Evolutionary conservation across 2,797 vertebrate genomes (phyloP).

Genomic region (Hoplostethus mediterraneus): DNA sequence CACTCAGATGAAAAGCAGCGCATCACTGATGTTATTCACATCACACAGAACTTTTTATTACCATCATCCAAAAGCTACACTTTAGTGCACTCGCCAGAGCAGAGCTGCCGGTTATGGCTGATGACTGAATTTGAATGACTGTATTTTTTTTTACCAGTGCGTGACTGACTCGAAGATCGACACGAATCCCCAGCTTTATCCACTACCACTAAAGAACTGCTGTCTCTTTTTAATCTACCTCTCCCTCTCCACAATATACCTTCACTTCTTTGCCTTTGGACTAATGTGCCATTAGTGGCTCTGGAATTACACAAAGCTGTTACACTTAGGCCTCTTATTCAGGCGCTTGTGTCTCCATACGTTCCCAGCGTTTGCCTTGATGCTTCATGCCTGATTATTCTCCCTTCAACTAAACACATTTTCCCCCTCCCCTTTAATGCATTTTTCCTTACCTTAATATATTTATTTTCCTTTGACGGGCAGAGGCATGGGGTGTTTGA

Average conservation of each 20-base stretch:
- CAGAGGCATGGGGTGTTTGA: constrained; percentile 65
- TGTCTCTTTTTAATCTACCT: constrained; percentile 9
- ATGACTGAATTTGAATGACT: no score
- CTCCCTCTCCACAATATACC: constrained; percentile 14
- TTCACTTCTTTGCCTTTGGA: constrained; percentile 39
- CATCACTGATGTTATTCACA: no score
- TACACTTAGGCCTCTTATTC: constrained; percentile 34
- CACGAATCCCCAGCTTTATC: neutral
- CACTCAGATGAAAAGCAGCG: no score
- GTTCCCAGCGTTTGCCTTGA: constrained; percentile 52
- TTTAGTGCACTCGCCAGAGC: no score
- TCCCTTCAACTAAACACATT: constrained; percentile 55
- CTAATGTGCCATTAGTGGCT: constrained; percentile 23
- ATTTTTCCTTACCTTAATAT: constrained; percentile 69
- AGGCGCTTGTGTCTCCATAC: constrained; percentile 38
- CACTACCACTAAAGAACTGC: neutral
- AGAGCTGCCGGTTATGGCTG: no score
- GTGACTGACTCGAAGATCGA: no score
- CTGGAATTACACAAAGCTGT: constrained; percentile 32
- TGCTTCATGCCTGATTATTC: constrained; percentile 59
- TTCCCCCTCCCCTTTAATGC: constrained; percentile 61
- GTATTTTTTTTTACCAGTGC: no score
- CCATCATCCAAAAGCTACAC: no score
- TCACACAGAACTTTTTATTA: no score
- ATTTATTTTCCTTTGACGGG: constrained; percentile 71